Conservation (phyloP, 2,113 vertebrate genomes). For the Setophaga coronata region DNA sequence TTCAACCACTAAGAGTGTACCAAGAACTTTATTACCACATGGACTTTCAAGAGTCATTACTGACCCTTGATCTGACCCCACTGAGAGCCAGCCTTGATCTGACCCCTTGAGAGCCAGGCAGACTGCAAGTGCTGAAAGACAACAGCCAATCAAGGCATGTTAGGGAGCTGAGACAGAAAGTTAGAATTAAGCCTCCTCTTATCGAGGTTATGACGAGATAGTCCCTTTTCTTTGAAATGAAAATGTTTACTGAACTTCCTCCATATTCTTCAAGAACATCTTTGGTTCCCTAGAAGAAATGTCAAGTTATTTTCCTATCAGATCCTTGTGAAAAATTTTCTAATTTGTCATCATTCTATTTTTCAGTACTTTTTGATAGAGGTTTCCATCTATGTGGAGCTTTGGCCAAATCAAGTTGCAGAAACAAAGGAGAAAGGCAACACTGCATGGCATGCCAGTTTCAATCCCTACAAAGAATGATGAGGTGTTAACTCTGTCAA, state of each 20-base stretch:
- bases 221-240: background rate
- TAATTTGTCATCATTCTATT: background rate
- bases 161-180: background rate
- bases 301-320: background rate
- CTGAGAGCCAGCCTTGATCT: background rate
- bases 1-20: background rate
- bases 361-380: background rate
- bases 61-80: background rate
- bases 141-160: accelerated
- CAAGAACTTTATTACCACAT: background rate
- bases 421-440: background rate
- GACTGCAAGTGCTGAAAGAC: background rate
- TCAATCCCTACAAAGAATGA: background rate
- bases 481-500: background rate
- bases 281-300: background rate
- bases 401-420: background rate
- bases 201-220: background rate
- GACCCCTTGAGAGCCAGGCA: background rate
- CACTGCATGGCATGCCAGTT: background rate
- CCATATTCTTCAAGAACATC: background rate
- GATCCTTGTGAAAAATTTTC: background rate
- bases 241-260: background rate
- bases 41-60: background rate
- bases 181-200: background rate
- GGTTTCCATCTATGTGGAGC: background rate